These are phyloP conservation scores for Macrocentrus cingulum DNA, from an alignment of 1,140 invertebrate species.

Conservation along the genomic window DNA sequence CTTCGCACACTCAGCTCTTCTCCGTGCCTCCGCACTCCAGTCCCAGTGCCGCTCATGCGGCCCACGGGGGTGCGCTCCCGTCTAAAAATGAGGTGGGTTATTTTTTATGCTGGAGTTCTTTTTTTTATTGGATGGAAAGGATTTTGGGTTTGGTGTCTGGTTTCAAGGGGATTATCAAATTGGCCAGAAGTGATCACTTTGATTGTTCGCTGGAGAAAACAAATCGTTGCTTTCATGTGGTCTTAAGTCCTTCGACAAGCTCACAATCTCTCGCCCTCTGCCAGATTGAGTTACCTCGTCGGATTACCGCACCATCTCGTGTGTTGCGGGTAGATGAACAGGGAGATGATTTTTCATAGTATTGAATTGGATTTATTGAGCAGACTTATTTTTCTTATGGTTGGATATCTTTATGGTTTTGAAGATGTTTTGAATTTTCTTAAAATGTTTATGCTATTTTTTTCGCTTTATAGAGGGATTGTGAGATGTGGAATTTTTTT, in stretches of 20 bases:
- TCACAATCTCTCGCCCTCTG: constrained; percentile 14
- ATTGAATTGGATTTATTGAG: no score
- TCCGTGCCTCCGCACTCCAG: constrained; percentile 53
- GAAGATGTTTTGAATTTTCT: no score
- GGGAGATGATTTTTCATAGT: no score
- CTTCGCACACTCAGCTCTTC: constrained; percentile 50
- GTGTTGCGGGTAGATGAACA: no score
- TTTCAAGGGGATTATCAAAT: not conserved
- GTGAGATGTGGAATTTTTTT: no score
- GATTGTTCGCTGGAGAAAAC: constrained; percentile 12
- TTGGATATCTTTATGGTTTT: no score
- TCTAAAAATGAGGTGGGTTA: constrained; percentile 54
- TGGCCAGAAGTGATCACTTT: constrained; percentile 5
- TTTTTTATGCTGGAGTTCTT: no score
- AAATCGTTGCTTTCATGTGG: constrained; percentile 15
- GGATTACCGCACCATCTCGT: constrained; percentile 56
- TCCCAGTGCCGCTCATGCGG: constrained; percentile 47
- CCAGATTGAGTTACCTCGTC: constrained; percentile 53
- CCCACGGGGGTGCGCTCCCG: constrained; percentile 43
- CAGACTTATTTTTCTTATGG: no score
- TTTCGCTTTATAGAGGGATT: no score
- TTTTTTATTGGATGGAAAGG: no score
- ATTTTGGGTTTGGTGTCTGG: not conserved
- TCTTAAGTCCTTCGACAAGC: not conserved
- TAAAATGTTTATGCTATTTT: no score